Base-by-base conservation (phyloP, 2,888 invertebrate species). In the Paralinhomoeus sp. region DNA sequence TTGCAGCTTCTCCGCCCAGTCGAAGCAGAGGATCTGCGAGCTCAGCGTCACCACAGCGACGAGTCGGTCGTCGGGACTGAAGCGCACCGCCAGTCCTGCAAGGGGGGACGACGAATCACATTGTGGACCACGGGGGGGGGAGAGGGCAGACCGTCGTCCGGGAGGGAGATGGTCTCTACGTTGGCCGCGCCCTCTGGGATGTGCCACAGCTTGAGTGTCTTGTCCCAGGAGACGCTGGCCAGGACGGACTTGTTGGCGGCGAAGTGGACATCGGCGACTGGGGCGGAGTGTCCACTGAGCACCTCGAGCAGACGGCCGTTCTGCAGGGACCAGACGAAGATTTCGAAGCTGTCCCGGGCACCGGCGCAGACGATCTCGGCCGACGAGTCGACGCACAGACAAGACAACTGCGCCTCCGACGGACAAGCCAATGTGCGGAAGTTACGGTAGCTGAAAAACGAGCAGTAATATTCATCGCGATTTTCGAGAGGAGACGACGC, bases 361-460 rank as follows among this genome's bases (percentile, higher is more conserved):
- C 89, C 91, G 5, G 97, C 91, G 17, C 82, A 84, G 36, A 93
- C 77, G 49, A 97, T 72, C 62, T 97, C 91, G 18, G 84, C 79
- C 23, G 56, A 47, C 2, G 74, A 69, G 64, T 99, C 97, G 13
- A 93, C 67, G 0, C 82, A 76, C 0, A 85, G 73, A 60, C 83
- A 82, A 15, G 80, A 75, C 64, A 99, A 85, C 67, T 97, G 93
- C 0, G 80, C 81, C 0, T 83, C 78, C 40, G 76, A 73, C 0
- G 89, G 85, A 0, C 89, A 80, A 0, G 87, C 83, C 46, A 93
- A 75, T 0, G 93, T 97, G 40, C 85, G 76, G 69, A 97, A 99
- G 66, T 97, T 97, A 36, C 93, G 80, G 65, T 97, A 97, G 54
- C 91, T 83, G 58, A 24, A 60, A 51, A 9, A 37, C 27, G 27